Base-by-base conservation (phyloP, 1,140 invertebrate genomes). In the Nymphalis io region DNA sequence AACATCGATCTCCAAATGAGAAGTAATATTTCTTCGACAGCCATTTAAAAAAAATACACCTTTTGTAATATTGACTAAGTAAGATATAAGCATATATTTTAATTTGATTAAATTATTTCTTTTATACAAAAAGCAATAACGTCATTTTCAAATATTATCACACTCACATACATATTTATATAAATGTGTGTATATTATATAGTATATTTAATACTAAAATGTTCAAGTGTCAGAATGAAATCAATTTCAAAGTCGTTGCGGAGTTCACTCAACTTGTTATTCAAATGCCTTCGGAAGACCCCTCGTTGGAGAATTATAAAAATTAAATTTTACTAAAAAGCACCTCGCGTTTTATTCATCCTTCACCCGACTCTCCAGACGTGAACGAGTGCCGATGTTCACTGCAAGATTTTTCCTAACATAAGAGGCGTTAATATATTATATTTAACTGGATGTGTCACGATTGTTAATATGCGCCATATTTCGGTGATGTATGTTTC, bases 381-480 rank as follows among this genome's bases (percentile, higher is more conserved):
- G 80, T 74, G 80, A 85, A 86, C 80, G 81, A 87, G 83, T 72
- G 77, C 66, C 79, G 83, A 87, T 83, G 85, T 80, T 90, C 85
- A 83, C 74, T 88, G 80, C 87, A 86, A 84, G 84, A 85, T 85
- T 86, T 82, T 82, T 76, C 79, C 76, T 78, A 71, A 81, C 81
- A 72, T 83, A 78, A 84, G 80, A 78, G 82, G 65, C 72, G 39
- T 68, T 16, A 42, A 74, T 68, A 21, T 76, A n/a, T n/a, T n/a
- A 73, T 13, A 33, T 59, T 16, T 48, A 15, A 21, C 57, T 64
- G 46, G 62, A 64, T 42, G 38, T 55, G 33, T 15, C 18, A 51
- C 12, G 6, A 6, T 11, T 8, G 23, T 55, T 55, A 46, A 51
- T 51, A 20, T 10, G 20, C 18, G 8, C 12, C 16, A 51, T 20